phyloP scores from a whole-genome alignment of 2,113 vertebrate genomes.

The Galbula dea region DNA sequence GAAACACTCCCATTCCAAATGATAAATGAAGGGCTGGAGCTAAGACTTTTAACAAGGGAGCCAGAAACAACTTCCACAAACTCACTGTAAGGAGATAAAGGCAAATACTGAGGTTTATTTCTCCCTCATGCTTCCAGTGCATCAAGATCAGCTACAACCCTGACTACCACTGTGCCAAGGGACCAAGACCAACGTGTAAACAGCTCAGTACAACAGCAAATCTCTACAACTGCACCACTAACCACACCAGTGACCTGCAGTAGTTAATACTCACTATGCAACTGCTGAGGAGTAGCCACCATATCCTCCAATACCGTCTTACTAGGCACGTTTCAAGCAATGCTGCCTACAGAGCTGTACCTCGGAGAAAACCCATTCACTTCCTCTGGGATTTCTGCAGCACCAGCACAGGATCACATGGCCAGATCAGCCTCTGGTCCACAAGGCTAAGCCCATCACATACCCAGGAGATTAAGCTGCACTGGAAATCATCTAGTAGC shows the following conservation, averaged over 20 bases:
- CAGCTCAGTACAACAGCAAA: not conserved
- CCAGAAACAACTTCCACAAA: not conserved
- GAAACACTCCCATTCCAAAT: not conserved
- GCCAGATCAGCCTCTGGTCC: not conserved
- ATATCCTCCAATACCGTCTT: not conserved
- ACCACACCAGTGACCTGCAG: not conserved
- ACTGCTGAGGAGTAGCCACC: not conserved
- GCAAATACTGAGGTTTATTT: not conserved
- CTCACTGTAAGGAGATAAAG: not conserved
- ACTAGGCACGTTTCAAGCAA: not conserved
- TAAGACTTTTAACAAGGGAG: not conserved
- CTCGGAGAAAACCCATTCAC: fast-evolving
- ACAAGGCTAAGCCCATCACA: constrained; percentile 6
- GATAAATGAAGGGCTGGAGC: not conserved
- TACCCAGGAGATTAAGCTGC: constrained; percentile 15
- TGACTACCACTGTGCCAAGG: not conserved
- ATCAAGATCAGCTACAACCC: not conserved
- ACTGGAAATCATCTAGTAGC: constrained; percentile 41
- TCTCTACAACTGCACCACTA: not conserved
- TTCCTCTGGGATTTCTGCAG: constrained; percentile 24
- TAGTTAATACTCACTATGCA: not conserved
- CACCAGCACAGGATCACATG: not conserved
- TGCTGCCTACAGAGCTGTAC: not conserved
- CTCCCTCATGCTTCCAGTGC: not conserved
- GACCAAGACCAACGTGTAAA: not conserved